A percentile compares a stretch with the other conserved stretches of the same genome.
phyloP scores from a whole-genome alignment of 1,140 invertebrate genomes.

The Drosophila persimilis region DNA sequence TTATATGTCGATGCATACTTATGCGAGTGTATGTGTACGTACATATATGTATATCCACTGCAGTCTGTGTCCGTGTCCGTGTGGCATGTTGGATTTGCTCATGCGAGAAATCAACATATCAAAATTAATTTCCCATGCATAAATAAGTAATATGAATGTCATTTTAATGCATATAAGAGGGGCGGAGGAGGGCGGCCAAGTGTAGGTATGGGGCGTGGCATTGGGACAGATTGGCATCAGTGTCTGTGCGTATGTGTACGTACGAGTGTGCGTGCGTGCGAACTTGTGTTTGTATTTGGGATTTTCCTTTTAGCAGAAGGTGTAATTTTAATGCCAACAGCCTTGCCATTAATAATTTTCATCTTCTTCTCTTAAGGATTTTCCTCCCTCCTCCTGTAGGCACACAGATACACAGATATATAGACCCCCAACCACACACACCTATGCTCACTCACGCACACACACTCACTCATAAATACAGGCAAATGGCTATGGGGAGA shows the following conservation, averaged over 20 bases:
- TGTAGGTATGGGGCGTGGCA: constrained; percentile 11
- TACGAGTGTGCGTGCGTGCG: not conserved
- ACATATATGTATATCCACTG: not conserved
- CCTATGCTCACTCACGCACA: not conserved
- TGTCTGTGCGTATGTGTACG: not conserved
- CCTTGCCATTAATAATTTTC: constrained; percentile 69
- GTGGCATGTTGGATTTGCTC: constrained; percentile 61
- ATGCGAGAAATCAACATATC: constrained; percentile 79
- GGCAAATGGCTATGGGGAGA: constrained; percentile 15
- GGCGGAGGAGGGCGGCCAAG: not conserved
- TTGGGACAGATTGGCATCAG: constrained; percentile 1
- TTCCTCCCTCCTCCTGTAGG: constrained; percentile 5
- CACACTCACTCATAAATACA: constrained; percentile 5
- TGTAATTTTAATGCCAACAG: constrained; percentile 74
- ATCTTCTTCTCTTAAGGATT: constrained; percentile 22
- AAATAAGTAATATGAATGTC: constrained; percentile 81
- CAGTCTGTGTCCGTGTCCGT: constrained; percentile 6
- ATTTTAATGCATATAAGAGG: constrained; percentile 68
- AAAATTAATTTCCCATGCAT: constrained; percentile 80
- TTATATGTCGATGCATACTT: too few relatives aligned
- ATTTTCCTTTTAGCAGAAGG: constrained; percentile 34
- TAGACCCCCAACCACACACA: constrained; percentile 7
- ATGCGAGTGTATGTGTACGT: not conserved
- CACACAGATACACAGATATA: constrained; percentile 10
- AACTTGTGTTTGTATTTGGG: constrained; percentile 1